Evolutionary conservation across 2,888 invertebrate genomes (phyloP).

Genomic region (Aplocera efformata): DNA sequence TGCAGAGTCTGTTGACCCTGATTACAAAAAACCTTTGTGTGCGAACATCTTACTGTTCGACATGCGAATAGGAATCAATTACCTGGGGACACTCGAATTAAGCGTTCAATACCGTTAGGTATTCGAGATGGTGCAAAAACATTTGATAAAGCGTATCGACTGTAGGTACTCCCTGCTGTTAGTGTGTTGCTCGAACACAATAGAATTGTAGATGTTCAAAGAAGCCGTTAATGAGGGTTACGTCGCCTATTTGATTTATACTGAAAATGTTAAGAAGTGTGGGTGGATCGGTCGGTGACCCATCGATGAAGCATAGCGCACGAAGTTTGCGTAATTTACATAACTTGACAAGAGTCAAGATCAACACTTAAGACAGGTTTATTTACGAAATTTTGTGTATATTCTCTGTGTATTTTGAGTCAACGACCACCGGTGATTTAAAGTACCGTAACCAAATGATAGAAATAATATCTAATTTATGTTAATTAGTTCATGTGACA

Average conservation of each 20-base stretch:
- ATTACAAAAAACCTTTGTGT: slow-evolving; percentile 48
- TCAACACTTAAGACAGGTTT: slow-evolving; percentile 66
- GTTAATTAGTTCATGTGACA: background rate
- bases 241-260: slow-evolving; percentile 37
- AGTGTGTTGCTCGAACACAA: slow-evolving; percentile 24
- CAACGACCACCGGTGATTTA: slow-evolving; percentile 40
- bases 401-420: slow-evolving; percentile 42
- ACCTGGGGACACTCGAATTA: slow-evolving; percentile 51
- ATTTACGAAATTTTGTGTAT: slow-evolving; percentile 57
- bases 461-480: slow-evolving; percentile 8
- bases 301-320: slow-evolving; percentile 65
- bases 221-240: slow-evolving; percentile 41
- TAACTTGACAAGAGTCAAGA: slow-evolving; percentile 71
- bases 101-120: slow-evolving; percentile 50
- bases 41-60: slow-evolving; percentile 42
- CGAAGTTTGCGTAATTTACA: slow-evolving; percentile 70
- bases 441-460: slow-evolving; percentile 22
- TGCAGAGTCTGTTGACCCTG: slow-evolving; percentile 57
- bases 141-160: slow-evolving; percentile 37
- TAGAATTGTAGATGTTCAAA: slow-evolving; percentile 37
- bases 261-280: slow-evolving; percentile 47
- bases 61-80: slow-evolving; percentile 60
- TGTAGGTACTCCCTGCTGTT: slow-evolving; percentile 24
- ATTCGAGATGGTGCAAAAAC: slow-evolving; percentile 39
- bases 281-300: slow-evolving; percentile 67